Base-by-base conservation (phyloP, 2,797 vertebrate genomes). In the Delichon dasypus region DNA sequence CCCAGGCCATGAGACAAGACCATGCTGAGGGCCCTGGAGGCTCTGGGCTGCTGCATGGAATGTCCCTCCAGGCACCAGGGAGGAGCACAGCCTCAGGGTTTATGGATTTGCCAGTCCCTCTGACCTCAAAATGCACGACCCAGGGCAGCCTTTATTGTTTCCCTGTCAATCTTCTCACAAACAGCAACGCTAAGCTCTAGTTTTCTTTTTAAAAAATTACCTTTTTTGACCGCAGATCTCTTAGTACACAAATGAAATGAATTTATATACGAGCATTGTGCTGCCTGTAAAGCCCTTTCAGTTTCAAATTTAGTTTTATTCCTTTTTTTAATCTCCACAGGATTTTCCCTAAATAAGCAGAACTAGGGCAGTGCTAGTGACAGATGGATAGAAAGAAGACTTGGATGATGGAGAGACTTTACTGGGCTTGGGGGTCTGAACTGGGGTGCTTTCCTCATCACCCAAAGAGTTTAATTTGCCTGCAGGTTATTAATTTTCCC, bases 401-500 rank as follows among this genome's bases (percentile, higher is more conserved):
- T 81, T 29, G 88, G 81, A 68, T 74, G 51, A 68, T 62, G 75
- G 70, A 73, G 76, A 86, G 70, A 29, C 51, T 58, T 89, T 73
- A 30, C 26, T 6, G 3, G 91, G 73, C 76, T 73, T 19, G 61
- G 55, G 36, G 44, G n/a, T 62, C 51, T 87, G 72, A 81, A 86
- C 29, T 26, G 85, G 86, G 90, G 80, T 88, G 66, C 30, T 88
- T 84, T 85, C 85, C 57, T 80, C 70, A 51, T 83, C 85, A 38
- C 58, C 68, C 40, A 7, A 42, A n/a, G 73, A 90, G 66, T 86
- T 81, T 74, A 81, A 94, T 94, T 96, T 93, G 85, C 38, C 78
- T 89, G 85, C 70, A 89, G 85, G 70, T 93, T 93, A 68, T 95
- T 95, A 94, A 97, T 93, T 97, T 89, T 88, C 5, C 12, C 91